A percentile compares a stretch with the other conserved stretches of the same genome.
Evolutionary conservation across 2,113 vertebrate species (phyloP).

Genomic region (Lates calcarifer): DNA sequence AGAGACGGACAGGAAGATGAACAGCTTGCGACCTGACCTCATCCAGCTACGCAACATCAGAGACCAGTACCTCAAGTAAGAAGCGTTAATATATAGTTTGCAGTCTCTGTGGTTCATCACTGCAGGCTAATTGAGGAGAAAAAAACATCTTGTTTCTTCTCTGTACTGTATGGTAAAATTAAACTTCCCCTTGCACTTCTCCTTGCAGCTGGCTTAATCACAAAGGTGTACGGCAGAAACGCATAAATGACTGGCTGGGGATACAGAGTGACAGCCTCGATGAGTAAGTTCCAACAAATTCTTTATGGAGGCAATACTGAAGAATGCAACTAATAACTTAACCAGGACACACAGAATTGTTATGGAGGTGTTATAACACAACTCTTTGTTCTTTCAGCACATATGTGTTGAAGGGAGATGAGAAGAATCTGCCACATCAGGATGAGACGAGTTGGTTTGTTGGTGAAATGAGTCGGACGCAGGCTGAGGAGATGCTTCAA

Average conservation of each 20-base stretch:
- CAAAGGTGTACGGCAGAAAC: conserved; percentile 96
- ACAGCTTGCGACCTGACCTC: conserved; percentile 95
- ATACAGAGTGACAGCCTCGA: conserved; percentile 92
- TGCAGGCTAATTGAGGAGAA: not conserved
- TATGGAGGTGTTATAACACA: not conserved
- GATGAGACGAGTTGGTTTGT: conserved; percentile 98
- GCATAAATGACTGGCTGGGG: conserved; percentile 95
- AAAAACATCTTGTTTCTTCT: not conserved
- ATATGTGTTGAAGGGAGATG: conserved; percentile 93
- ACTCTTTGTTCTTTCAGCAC: conserved; percentile 77
- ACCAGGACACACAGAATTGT: not conserved
- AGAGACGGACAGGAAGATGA: conserved; percentile 97
- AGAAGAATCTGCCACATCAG: conserved; percentile 91
- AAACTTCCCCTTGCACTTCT: not conserved
- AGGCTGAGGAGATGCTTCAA: conserved; percentile 94
- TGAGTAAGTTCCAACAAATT: conserved; percentile 87
- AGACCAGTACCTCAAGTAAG: conserved; percentile 97
- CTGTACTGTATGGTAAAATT: not conserved
- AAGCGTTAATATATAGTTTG: conserved; percentile 26
- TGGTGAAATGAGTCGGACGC: conserved; percentile 92
- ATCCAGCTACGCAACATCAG: conserved; percentile 95
- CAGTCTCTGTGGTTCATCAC: not conserved
- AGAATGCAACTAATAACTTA: not conserved
- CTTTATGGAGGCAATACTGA: not conserved
- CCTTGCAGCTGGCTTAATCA: conserved; percentile 94